Conservation (phyloP, 92 coral and sea anemone genomes). For the Heteractis magnifica region DNA sequence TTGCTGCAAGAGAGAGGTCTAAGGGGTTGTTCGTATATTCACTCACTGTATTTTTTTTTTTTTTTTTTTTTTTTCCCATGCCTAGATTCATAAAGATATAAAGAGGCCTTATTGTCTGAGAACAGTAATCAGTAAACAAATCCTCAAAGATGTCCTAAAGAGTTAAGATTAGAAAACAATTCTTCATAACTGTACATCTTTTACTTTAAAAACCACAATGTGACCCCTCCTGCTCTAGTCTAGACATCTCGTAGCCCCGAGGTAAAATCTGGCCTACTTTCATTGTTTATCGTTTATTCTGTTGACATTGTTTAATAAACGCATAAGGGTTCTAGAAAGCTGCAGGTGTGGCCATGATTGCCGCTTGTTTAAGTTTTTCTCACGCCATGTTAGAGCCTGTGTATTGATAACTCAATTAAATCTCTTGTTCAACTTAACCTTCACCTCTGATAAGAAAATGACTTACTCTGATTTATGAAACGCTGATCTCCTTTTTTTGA, state of each 20-base stretch:
- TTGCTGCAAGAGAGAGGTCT: too few species aligned
- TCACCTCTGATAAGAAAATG: constrained; percentile 21
- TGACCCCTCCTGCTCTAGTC: background rate
- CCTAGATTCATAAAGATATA: too few species aligned
- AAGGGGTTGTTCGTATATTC: too few species aligned
- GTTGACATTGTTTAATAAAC: background rate
- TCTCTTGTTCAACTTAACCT: constrained; percentile 20
- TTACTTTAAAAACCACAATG: background rate
- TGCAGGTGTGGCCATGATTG: background rate
- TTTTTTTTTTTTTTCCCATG: too few species aligned
- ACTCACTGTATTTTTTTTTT: too few species aligned
- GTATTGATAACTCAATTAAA: constrained; percentile 2
- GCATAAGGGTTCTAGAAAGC: background rate
- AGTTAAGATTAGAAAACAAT: background rate
- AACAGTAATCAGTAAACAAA: background rate
- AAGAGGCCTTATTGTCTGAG: background rate
- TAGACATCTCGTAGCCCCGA: background rate
- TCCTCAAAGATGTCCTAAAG: background rate
- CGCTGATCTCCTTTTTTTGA: background rate
- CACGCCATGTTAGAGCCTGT: background rate
- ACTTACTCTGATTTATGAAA: constrained; percentile 1
- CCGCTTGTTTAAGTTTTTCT: background rate
- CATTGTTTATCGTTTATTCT: background rate
- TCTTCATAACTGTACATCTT: background rate
- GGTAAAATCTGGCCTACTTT: background rate